Percentiles rank a stretch among this genome's conserved stretches.
These are phyloP conservation scores for Nettapus auritus DNA, from an alignment of 2,113 vertebrate species.

Conservation along the genomic window DNA sequence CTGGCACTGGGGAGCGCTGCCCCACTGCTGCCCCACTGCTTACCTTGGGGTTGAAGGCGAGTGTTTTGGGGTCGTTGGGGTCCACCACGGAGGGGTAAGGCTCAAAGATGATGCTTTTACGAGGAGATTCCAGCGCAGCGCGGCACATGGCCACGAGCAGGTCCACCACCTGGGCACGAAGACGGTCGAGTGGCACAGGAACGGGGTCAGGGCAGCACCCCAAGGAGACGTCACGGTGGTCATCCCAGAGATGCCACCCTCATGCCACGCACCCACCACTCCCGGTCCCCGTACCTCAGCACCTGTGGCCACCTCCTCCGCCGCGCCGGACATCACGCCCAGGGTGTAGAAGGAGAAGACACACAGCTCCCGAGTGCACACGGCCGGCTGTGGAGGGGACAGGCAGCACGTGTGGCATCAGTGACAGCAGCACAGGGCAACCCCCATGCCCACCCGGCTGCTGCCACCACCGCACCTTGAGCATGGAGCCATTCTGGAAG, in stretches of 20 bases:
- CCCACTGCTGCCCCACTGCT: rapidly evolving
- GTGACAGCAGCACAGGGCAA: rapidly evolving
- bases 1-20: rapidly evolving
- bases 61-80: constrained; percentile 97
- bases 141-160: constrained; percentile 98
- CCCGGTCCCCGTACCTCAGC: constrained; percentile 84
- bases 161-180: constrained; percentile 86
- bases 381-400: constrained; percentile 85
- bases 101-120: constrained; percentile 99
- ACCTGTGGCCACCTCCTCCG: constrained; percentile 97
- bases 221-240: rapidly evolving
- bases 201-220: background rate
- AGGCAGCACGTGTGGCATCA: rapidly evolving
- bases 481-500: constrained; percentile 99
- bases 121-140: constrained; percentile 94
- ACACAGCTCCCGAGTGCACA: constrained; percentile 96
- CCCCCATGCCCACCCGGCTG: rapidly evolving
- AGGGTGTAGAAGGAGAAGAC: constrained; percentile 99
- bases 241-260: background rate
- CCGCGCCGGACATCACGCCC: constrained; percentile 98
- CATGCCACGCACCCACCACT: rapidly evolving
- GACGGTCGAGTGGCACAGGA: background rate
- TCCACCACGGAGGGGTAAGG: constrained; percentile 98
- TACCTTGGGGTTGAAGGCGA: constrained; percentile 99
- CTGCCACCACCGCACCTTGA: constrained; percentile 83